These are phyloP conservation scores for Dasypus novemcinctus DNA, from an alignment of 2,113 vertebrate genomes.

Conservation along the genomic window DNA sequence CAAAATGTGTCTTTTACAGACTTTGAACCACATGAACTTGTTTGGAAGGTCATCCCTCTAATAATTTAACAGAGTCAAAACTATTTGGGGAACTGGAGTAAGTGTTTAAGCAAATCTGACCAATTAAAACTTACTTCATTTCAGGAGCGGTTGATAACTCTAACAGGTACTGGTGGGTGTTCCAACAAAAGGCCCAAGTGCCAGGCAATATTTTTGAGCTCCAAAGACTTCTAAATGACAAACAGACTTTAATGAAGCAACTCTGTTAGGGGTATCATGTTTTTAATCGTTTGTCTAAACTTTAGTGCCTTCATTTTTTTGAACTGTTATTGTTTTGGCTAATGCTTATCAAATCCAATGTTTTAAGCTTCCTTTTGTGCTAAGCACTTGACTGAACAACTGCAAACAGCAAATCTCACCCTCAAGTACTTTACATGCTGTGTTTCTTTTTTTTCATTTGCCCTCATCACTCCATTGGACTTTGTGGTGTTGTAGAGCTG, in stretches of 20 bases:
- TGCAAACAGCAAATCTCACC: not conserved
- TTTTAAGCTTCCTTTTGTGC: not conserved
- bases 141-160: not conserved
- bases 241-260: not conserved
- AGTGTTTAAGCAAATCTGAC: constrained; percentile 24
- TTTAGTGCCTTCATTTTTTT: not conserved
- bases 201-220: not conserved
- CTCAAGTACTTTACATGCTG: not conserved
- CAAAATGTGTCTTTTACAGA: constrained; percentile 3
- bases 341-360: not conserved
- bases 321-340: not conserved
- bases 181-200: not conserved
- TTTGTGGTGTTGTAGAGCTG: no score
- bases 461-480: not conserved
- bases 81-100: constrained; percentile 37
- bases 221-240: not conserved
- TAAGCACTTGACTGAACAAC: not conserved
- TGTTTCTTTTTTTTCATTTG: constrained; percentile 1
- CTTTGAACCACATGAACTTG: constrained; percentile 19
- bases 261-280: not conserved
- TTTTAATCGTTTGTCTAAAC: not conserved
- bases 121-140: constrained; percentile 18
- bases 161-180: not conserved
- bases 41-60: not conserved
- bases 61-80: not conserved